Evolutionary conservation across 2,113 vertebrate genomes (phyloP).

Genomic region (Alaudala cheleensis): DNA sequence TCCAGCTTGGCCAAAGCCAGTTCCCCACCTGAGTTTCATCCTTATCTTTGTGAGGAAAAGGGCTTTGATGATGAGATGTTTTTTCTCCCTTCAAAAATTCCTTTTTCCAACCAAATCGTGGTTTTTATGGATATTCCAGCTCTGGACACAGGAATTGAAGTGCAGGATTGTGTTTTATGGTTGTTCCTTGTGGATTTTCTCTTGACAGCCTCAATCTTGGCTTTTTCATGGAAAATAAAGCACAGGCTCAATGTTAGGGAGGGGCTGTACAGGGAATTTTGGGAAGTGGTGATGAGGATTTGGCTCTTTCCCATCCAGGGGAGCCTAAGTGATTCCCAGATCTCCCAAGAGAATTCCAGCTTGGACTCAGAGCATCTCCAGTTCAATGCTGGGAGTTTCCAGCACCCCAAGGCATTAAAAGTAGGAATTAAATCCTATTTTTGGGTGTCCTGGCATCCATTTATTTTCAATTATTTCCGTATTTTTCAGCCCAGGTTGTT

Average conservation of each 20-base stretch:
- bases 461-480: background rate
- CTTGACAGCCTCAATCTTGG: background rate
- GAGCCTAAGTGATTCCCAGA: background rate
- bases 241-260: rapidly evolving
- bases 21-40: background rate
- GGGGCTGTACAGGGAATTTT: background rate
- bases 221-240: background rate
- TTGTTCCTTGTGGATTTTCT: background rate
- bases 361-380: background rate
- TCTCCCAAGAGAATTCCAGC: background rate
- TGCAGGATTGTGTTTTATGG: rapidly evolving
- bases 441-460: background rate
- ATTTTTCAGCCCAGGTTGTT: background rate
- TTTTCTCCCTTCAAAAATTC: background rate
- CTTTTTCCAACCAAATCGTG: background rate
- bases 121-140: background rate
- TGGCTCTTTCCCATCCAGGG: background rate
- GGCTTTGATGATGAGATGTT: background rate
- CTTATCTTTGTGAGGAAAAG: background rate
- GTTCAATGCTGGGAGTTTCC: background rate
- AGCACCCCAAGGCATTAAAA: rapidly evolving
- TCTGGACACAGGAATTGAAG: rapidly evolving
- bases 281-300: rapidly evolving
- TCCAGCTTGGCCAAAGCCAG: background rate
- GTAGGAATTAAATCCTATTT: background rate